Base-by-base conservation (phyloP, 2,888 invertebrate genomes). In the Agonopterix subpropinquella region DNA sequence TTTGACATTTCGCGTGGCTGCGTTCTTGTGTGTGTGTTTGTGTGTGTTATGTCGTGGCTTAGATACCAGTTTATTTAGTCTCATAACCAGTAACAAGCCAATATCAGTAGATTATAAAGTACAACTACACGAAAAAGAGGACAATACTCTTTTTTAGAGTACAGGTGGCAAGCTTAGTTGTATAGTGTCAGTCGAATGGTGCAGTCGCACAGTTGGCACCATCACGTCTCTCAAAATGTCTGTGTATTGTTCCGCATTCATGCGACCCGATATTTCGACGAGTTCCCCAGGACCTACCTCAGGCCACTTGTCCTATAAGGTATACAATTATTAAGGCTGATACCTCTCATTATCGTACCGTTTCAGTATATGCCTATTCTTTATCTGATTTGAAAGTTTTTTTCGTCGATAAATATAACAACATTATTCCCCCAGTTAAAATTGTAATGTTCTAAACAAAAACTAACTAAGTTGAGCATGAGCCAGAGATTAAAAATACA, bases 241-340 rank as follows among this genome's bases (percentile, higher is more conserved):
- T 7, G 47, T 39, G 44, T 51, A 50, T 43, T 46, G 41, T 36
- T 42, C n/a, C n/a, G 48, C 48, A 48, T 51, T 56, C 51, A 55
- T 44, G 13, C 56, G 45, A 11, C 55, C 52, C 15, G 47, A 44
- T 7, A 64, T 50, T 36, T 55, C 50, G 2, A 57, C 52, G 5
- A 64, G 49, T 51, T 62, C 62, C 7, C 59, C 59, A 7, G 58
- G 55, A 9, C 62, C 60, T 44, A 53, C 51, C 8, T 55, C n/a
- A 56, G 43, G 8, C 60, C 62, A 52, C 57, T 57, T 18, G 47
- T 11, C 11, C 50, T 41, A 43, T 56, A 54, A n/a, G 51, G 53
- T 15, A 56, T 41, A 28, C 44, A 47, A 48, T 58, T 54, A 8
- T 1, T 9, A 28, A 45, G 7, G 44, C n/a, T 9, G 41, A 47